These are phyloP conservation scores for Sinhomidia bicolor DNA, from an alignment of 2,888 invertebrate genomes.

Conservation along the genomic window DNA sequence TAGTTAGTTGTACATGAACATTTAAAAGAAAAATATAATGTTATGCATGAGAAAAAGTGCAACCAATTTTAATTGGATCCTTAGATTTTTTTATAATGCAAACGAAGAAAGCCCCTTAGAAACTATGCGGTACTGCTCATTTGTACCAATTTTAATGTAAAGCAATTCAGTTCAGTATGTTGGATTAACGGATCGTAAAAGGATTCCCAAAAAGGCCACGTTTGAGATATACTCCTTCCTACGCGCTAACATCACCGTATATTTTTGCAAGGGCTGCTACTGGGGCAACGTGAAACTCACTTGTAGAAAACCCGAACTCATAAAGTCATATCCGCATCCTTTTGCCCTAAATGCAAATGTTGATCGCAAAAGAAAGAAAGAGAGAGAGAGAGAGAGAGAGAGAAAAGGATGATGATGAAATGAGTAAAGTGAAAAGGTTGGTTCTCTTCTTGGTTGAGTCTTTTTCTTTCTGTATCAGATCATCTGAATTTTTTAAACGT, in stretches of 20 bases:
- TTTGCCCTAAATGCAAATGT: constrained; percentile 69
- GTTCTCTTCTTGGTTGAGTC: neutral
- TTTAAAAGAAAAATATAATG: neutral
- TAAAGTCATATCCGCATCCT: constrained; percentile 58
- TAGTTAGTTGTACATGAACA: too few relatives aligned
- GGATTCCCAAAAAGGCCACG: neutral
- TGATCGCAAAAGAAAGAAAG: too few relatives aligned
- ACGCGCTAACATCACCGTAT: neutral
- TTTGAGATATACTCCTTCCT: neutral
- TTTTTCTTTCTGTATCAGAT: neutral
- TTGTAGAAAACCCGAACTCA: constrained; percentile 1
- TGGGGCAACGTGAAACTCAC: constrained; percentile 34
- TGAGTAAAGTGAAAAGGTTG: neutral
- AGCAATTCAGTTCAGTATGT: neutral
- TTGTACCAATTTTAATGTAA: neutral
- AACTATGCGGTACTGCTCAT: neutral
- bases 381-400: too few relatives aligned
- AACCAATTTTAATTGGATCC: neutral
- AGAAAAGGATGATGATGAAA: neutral
- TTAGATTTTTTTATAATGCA: neutral
- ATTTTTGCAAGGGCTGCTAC: neutral
- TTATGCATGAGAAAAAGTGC: neutral
- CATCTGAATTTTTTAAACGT: constrained; percentile 25
- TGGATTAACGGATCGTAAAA: neutral
- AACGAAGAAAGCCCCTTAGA: too few relatives aligned